Base-by-base conservation (phyloP, 2,888 invertebrate genomes). In the Catocala sponsa region DNA sequence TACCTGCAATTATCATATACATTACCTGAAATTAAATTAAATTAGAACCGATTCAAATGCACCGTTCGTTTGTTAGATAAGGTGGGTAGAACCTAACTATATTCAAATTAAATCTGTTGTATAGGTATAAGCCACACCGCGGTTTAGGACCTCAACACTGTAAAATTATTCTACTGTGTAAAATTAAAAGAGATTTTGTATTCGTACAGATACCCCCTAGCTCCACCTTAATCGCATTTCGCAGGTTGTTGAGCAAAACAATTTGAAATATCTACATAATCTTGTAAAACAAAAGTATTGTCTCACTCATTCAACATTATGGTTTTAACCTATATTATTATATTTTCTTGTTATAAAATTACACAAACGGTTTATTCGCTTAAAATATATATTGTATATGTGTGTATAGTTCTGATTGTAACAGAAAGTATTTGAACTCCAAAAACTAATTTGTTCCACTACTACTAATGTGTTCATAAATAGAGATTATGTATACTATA, bases 181-280 rank as follows among this genome's bases (percentile, higher is more conserved):
- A 76, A 82, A 78, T 80, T 83, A 82, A 78, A 46, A 81, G 76
- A 74, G 81, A 78, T 81, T 78, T 82, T 81, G 78, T 84, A 82
- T 80, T 76, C 73, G 63, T 74, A 61, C 71, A 73, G 69, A 71
- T 78, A 6, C 79, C 76, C 75, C 68, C 72, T 73, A 70, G 76
- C 79, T 79, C 76, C 70, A 81, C 79, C 79, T 82, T 85, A 86
- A 87, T 86, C 85, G 80, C 76, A 79, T 85, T 87, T 80, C 74
- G 80, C 83, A 82, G 82, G 82, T 80, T 79, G 74, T 75, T 81
- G 78, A 75, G 65, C 81, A 81, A 78, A 79, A 81, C 78, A 78
- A 81, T 82, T 78, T 68, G 63, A 72, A 81, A 77, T 71, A 74
- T 72, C 68, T 76, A 72, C 75, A 75, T 70, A 72, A 68, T 71